These are phyloP conservation scores for Bolborhynchus lineola DNA, from an alignment of 2,113 vertebrate species.

Conservation along the genomic window DNA sequence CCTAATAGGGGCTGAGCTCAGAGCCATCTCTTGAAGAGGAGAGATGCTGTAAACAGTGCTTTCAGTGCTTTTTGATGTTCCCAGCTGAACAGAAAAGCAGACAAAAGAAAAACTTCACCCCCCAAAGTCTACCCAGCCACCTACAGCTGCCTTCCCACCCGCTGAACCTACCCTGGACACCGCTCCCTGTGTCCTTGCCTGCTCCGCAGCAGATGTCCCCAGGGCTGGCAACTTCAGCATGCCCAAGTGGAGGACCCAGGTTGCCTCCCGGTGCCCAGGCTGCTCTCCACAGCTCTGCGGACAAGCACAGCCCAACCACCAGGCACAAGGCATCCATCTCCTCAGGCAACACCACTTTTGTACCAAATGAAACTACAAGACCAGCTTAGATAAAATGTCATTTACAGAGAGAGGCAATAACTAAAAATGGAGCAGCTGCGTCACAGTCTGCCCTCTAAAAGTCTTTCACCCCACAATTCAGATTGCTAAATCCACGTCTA, in stretches of 20 bases:
- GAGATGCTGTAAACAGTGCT: neutral
- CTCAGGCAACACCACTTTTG: accelerated
- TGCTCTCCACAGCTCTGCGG: neutral
- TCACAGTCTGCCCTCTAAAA: neutral
- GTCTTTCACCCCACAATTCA: neutral
- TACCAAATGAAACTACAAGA: neutral
- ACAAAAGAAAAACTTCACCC: neutral
- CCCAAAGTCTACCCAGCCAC: neutral
- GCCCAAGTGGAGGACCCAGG: neutral
- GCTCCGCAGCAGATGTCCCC: neutral
- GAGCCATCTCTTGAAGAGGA: neutral
- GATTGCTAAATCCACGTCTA: neutral
- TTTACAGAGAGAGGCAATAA: neutral
- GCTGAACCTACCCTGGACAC: neutral
- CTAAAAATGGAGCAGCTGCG: neutral
- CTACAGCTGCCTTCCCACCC: neutral
- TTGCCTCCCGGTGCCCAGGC: neutral
- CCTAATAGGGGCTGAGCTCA: neutral
- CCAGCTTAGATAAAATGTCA: accelerated
- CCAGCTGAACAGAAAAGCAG: neutral
- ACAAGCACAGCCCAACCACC: neutral
- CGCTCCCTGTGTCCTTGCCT: neutral
- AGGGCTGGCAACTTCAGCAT: neutral
- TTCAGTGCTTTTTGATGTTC: neutral
- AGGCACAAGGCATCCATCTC: neutral